Conservation (phyloP, 2,797 vertebrate genomes). For the Neosilurus hyrtlii region DNA sequence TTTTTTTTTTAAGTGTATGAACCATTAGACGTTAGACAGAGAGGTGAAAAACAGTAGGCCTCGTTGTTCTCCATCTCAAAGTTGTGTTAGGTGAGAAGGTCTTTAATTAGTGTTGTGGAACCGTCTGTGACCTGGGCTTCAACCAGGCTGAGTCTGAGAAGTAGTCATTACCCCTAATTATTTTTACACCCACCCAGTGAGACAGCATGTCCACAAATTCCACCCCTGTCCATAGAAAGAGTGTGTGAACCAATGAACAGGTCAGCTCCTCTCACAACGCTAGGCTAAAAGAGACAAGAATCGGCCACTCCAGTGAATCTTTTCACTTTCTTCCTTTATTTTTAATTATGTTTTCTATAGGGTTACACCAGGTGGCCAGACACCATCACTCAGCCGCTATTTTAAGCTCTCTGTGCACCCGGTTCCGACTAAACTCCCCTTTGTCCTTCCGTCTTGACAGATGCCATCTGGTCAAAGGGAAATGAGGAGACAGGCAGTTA, state of each 20-base stretch:
- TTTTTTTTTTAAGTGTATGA: neutral
- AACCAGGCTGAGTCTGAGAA: slow-evolving; percentile 25
- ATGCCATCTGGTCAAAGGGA: slow-evolving; percentile 33
- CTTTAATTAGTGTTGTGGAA: slow-evolving; percentile 44
- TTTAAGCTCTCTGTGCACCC: slow-evolving; percentile 21
- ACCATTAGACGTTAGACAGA: neutral
- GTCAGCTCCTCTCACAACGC: neutral
- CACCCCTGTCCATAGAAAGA: neutral
- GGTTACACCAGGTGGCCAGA: slow-evolving; percentile 27
- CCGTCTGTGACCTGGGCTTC: slow-evolving; percentile 40
- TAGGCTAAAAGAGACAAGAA: neutral
- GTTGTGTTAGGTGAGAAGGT: slow-evolving; percentile 29
- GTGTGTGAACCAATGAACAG: neutral
- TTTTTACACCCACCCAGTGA: slow-evolving; percentile 36
- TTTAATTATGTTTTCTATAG: slow-evolving; percentile 8
- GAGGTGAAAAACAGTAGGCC: neutral
- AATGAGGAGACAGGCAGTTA: slow-evolving; percentile 21
- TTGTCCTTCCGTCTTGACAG: slow-evolving; percentile 38
- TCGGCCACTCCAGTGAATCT: neutral
- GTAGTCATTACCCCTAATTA: slow-evolving; percentile 42
- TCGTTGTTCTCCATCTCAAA: slow-evolving; percentile 20
- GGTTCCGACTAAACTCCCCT: neutral
- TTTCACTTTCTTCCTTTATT: neutral
- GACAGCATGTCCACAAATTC: slow-evolving; percentile 15
- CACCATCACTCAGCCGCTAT: slow-evolving; percentile 18